Base-by-base conservation (phyloP, 2,888 invertebrate species). In the Rambutsinella grinnellia region DNA sequence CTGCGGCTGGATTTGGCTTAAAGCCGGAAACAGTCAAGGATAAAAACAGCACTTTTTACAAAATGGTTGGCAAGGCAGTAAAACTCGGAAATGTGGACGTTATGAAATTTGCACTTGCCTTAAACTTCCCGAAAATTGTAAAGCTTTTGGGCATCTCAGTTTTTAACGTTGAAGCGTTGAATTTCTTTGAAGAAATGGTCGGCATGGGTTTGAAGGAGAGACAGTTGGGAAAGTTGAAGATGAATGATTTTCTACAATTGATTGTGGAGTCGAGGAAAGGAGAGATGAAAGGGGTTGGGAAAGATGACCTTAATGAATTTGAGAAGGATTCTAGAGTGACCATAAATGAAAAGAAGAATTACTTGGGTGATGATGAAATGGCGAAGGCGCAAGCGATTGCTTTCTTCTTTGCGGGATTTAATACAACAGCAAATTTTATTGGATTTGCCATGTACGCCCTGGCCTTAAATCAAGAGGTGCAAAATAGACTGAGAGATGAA, bases 1-100 rank as follows among this genome's bases (percentile, higher is more conserved):
- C 85, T 0, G 86, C 86, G 0, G 84, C 87, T 2, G 86, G 88
- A 0, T 88, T 88, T 74, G 88, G 88, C 0, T 86, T 88, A 2
- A 85, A 85, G 5, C 84, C 85, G 0, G 80, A 86, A 46, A 83
- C 84, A 0, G 85, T 85, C 0, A 86, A 87, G 58, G 15, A 72
- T 3, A 15, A 23, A 2, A 54, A 74, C 2, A 66, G 66, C 17
- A 0, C 19, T 1, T 74, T 74, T 19, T 13, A 19, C 85, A 13
- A 66, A 60, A 70, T 61, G 66, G 70, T 28, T 85, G 85, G 0
- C 3, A 6, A 27, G 47, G 2, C 27, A 15, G 3, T 36, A 15
- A 46, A 24, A 6, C 10, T 56, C 3, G 6, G 2, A 15, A 26
- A 8, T 10, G 2, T 36, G 0, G 17, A 58, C 19, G 21, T 68